phyloP scores from a whole-genome alignment of 2,797 vertebrate genomes.

The Leptatherina wallacei region DNA sequence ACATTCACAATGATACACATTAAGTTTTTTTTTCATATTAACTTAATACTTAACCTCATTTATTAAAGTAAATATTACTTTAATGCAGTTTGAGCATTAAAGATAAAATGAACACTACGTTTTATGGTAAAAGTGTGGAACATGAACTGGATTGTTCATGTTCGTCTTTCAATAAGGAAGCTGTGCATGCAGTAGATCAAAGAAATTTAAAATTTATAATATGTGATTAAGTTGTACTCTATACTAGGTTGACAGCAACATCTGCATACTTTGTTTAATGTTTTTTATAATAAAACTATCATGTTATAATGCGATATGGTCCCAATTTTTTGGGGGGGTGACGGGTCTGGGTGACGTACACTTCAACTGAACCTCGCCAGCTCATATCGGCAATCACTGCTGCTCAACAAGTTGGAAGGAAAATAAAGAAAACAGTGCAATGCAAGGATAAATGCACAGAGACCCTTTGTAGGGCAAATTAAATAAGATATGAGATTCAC shows the following conservation, averaged over 20 bases:
- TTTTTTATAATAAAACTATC: no score
- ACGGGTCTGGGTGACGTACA: no score
- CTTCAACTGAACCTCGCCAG: not conserved
- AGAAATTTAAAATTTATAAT: no score
- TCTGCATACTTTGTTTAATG: no score
- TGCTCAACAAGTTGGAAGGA: not conserved
- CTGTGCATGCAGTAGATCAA: no score
- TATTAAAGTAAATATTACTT: not conserved
- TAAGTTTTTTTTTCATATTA: not conserved
- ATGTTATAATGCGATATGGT: no score
- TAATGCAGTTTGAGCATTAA: not conserved
- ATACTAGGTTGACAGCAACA: no score
- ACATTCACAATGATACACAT: not conserved
- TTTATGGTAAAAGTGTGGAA: no score
- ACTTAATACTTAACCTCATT: not conserved
- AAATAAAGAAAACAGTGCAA: not conserved
- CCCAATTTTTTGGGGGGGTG: no score
- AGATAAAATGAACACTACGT: not conserved
- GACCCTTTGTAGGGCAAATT: not conserved
- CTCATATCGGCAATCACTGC: not conserved
- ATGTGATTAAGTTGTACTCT: no score
- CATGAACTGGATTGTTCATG: no score
- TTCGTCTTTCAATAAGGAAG: no score
- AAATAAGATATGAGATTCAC: slow-evolving; percentile 13
- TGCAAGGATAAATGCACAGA: not conserved